These are phyloP conservation scores for Leucophenga maculata DNA, from an alignment of 2,888 invertebrate genomes.

Conservation along the genomic window DNA sequence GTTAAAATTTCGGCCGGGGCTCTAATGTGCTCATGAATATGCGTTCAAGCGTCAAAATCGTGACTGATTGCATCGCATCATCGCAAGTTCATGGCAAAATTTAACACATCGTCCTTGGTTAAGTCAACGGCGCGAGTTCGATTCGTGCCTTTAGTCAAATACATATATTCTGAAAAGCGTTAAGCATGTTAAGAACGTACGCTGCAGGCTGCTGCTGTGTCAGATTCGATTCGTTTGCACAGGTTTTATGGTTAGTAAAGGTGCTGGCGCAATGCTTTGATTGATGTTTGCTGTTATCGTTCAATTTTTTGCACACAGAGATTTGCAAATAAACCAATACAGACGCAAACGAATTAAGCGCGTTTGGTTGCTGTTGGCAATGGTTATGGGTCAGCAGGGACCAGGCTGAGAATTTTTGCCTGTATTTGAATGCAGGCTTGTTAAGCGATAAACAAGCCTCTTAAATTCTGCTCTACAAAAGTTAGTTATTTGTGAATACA, in stretches of 20 bases:
- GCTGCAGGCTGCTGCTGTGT: neutral
- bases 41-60: slow-evolving; percentile 45
- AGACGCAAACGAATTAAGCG: neutral
- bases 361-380: too few relatives aligned
- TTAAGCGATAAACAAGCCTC: too few relatives aligned
- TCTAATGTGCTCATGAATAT: slow-evolving; percentile 41
- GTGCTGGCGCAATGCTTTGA: neutral
- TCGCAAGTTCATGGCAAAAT: neutral
- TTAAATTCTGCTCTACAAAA: too few relatives aligned
- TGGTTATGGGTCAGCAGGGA: neutral
- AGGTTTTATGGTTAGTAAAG: neutral
- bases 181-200: neutral
- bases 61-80: slow-evolving; percentile 50
- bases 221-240: neutral
- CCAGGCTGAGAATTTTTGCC: too few relatives aligned
- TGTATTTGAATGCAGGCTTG: too few relatives aligned
- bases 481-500: too few relatives aligned
- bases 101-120: neutral
- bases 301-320: neutral
- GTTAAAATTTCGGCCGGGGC: too few relatives aligned
- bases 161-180: neutral
- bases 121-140: neutral
- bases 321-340: too few relatives aligned
- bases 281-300: slow-evolving; percentile 5
- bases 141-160: neutral